Conservation (phyloP, 2,797 vertebrate species). For the Fundulus diaphanus region DNA sequence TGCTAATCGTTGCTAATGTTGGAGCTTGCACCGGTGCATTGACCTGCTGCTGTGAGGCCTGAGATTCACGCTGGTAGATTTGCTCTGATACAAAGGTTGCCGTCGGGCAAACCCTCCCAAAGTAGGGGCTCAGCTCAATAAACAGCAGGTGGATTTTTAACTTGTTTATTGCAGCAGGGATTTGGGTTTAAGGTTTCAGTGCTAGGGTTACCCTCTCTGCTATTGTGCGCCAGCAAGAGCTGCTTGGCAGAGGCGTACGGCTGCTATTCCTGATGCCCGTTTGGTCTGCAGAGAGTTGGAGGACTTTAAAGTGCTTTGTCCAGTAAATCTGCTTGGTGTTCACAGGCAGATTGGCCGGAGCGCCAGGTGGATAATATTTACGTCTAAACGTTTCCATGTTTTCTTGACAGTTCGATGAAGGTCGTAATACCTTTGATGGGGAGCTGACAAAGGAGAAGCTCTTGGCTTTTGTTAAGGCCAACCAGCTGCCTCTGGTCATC, state of each 20-base stretch:
- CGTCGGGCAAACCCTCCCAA: conserved; percentile 14
- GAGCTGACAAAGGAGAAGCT: conserved; percentile 90
- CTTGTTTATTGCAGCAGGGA: conserved; percentile 56
- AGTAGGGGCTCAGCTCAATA: conserved; percentile 33
- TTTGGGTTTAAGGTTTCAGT: conserved; percentile 48
- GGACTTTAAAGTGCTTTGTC: conserved; percentile 29
- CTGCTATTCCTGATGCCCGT: conserved; percentile 63
- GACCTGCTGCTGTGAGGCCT: conserved; percentile 23
- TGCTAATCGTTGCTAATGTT: conserved; percentile 1
- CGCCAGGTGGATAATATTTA: conserved; percentile 21
- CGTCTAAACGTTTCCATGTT: conserved; percentile 43
- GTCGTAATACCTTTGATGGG: conserved; percentile 92
- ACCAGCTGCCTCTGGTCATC: conserved; percentile 96
- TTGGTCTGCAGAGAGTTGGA: conserved; percentile 30
- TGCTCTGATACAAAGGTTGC: conserved; percentile 26
- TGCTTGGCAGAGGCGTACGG: conserved; percentile 29
- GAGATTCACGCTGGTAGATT: conserved; percentile 30
- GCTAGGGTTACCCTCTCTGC: conserved; percentile 19
- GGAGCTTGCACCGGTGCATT: not conserved
- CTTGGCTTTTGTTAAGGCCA: conserved; percentile 90
- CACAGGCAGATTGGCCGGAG: conserved; percentile 47
- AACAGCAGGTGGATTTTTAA: conserved; percentile 44
- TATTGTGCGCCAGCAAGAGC: conserved; percentile 56
- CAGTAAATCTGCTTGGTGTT: conserved; percentile 60
- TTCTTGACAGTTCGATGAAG: conserved; percentile 92